Evolutionary conservation across 1,140 invertebrate species (phyloP).

Genomic region (Eufriesea mexicana): DNA sequence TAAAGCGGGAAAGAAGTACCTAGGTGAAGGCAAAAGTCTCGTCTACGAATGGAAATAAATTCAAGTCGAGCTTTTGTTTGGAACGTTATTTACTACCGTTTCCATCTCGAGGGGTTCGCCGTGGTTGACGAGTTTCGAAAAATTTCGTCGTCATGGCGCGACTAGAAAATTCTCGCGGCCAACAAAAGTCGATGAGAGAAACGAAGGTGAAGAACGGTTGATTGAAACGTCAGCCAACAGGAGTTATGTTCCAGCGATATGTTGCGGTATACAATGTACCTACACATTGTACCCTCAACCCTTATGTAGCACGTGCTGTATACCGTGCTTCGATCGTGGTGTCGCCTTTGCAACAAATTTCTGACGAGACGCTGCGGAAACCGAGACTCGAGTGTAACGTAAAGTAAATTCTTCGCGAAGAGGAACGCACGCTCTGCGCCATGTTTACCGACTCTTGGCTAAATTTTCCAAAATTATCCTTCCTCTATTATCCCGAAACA

Average conservation of each 20-base stretch:
- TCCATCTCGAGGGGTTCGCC: not conserved
- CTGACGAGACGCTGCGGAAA: constrained; percentile 3
- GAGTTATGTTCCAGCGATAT: constrained; percentile 69
- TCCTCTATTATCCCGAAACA: not conserved
- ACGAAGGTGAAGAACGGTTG: constrained; percentile 61
- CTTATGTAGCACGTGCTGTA: constrained; percentile 21
- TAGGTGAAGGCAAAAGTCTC: not conserved
- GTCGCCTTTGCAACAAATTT: constrained; percentile 16
- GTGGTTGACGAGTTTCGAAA: constrained; percentile 4
- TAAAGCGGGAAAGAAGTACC: too few relatives aligned
- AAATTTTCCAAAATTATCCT: not conserved
- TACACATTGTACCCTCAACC: constrained; percentile 37
- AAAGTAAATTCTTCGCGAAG: constrained; percentile 13
- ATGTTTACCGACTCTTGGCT: constrained; percentile 1
- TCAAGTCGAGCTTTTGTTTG: not conserved
- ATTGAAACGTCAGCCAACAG: constrained; percentile 76
- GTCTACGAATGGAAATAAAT: not conserved
- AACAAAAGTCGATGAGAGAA: constrained; percentile 63
- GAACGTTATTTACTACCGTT: constrained; percentile 19
- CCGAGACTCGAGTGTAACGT: constrained; percentile 7
- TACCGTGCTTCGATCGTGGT: not conserved
- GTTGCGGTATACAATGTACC: constrained; percentile 8
- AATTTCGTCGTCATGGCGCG: not conserved
- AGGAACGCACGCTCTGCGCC: not conserved
- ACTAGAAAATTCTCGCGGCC: constrained; percentile 34